Base-by-base conservation (phyloP, 2,113 vertebrate species). In the Syngnathus scovelli region DNA sequence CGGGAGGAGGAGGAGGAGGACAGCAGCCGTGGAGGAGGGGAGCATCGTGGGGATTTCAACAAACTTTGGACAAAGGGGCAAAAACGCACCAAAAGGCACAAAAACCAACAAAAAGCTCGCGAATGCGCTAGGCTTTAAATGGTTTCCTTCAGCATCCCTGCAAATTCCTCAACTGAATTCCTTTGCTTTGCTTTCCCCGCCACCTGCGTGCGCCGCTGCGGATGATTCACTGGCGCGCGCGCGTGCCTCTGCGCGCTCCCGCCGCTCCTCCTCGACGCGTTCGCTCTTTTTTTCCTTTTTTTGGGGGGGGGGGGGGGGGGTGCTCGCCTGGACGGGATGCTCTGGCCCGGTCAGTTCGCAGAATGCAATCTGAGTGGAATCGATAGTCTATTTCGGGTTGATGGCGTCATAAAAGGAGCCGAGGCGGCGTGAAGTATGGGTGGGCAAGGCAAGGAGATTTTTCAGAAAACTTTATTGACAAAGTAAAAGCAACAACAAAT, bases 291-390 rank as follows among this genome's bases (percentile, higher is more conserved):
- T 8, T 37, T 4, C 36, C 2, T 19, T 66, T 15, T 65, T 63
- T 67, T 60, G 58, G 27, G 27, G 27, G 27, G 27, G 27, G 27
- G 27, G 2, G 27, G 27, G 27, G 3, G 27, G 27, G 27, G 27
- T 33, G 27, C 27, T 33, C 27, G 3, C 27, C 27, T 33, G 27
- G 27, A 33, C 48, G 41, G 15, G 67, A 46, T 69, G 76, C 36
- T 41, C 67, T 77, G 66, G 59, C 62, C 71, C 75, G 46, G 27
- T 33, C 27, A 33, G 27, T 12, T 33, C 12, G 55, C 55, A 71
- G 74, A 83, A 85, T 77, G 77, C 85, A 84, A 82, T 86, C 72
- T 82, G 71, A 77, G 75, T 80, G 66, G 19, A 84, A 87, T 86
- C 86, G 82, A 88, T 87, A 82, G 75, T 9, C 82, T 82, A 86